Conservation (phyloP, 1,140 invertebrate species). For the Rhagoletis pomonella region DNA sequence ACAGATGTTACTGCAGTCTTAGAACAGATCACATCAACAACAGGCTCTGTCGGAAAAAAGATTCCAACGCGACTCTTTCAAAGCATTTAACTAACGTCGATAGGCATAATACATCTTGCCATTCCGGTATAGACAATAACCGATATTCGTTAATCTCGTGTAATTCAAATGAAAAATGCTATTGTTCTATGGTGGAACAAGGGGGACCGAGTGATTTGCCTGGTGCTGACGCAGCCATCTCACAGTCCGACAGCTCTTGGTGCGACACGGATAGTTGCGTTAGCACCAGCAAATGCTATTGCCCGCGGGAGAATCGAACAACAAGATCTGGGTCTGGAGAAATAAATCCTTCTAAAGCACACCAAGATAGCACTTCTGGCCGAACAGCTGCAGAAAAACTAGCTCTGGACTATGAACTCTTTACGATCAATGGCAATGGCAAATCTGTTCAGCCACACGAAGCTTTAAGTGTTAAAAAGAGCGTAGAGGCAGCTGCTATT, state of each 20-base stretch:
- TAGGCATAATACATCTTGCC: constrained; percentile 57
- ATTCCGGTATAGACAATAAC: constrained; percentile 56
- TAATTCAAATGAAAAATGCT: constrained; percentile 80
- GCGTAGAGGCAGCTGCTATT: constrained; percentile 89
- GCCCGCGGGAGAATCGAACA: too few species aligned
- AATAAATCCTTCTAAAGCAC: too few species aligned
- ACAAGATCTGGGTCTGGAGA: too few species aligned
- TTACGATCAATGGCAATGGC: constrained; percentile 74
- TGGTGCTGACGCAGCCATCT: constrained; percentile 68
- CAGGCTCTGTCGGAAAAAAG: constrained; percentile 67
- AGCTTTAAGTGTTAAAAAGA: constrained; percentile 89
- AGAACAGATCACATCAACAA: constrained; percentile 70
- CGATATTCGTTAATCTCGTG: constrained; percentile 72
- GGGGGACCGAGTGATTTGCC: constrained; percentile 61
- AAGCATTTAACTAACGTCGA: constrained; percentile 23
- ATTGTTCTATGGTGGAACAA: constrained; percentile 78
- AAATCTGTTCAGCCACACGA: constrained; percentile 77
- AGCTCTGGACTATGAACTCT: constrained; percentile 83
- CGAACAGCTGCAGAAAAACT: constrained; percentile 77
- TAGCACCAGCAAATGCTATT: constrained; percentile 93
- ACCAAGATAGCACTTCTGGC: constrained; percentile 55
- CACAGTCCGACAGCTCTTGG: constrained; percentile 76
- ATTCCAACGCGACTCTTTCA: constrained; percentile 62
- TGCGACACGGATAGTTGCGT: constrained; percentile 91
- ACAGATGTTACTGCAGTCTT: constrained; percentile 85